Conservation (phyloP, 2,888 invertebrate genomes). For the Lobophora halterata region DNA sequence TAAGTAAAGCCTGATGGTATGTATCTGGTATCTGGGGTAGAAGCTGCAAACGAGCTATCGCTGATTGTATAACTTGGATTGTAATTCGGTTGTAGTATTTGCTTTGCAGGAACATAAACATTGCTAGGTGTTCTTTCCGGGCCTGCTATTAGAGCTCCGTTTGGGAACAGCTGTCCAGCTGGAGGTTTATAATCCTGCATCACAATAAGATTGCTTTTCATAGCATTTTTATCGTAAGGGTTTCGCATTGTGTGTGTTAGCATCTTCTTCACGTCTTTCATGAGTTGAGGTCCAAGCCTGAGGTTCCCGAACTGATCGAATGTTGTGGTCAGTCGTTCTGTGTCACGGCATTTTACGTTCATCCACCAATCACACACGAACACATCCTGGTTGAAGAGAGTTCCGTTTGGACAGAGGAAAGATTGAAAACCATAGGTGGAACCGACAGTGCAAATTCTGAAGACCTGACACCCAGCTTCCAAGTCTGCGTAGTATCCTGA, state of each 20-base stretch:
- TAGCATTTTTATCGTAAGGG: slow-evolving; percentile 57
- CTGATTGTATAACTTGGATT: slow-evolving; percentile 42
- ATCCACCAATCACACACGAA: slow-evolving; percentile 86
- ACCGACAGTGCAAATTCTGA: slow-evolving; percentile 83
- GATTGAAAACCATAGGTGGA: slow-evolving; percentile 79
- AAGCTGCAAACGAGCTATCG: slow-evolving; percentile 53
- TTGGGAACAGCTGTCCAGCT: slow-evolving; percentile 61
- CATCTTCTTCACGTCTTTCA: slow-evolving; percentile 81
- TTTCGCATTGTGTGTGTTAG: slow-evolving; percentile 73
- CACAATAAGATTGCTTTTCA: slow-evolving; percentile 59
- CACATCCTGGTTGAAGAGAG: slow-evolving; percentile 84
- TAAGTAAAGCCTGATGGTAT: slow-evolving; percentile 47
- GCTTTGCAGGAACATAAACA: slow-evolving; percentile 57
- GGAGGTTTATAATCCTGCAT: slow-evolving; percentile 75
- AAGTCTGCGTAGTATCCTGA: slow-evolving; percentile 84
- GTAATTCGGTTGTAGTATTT: slow-evolving; percentile 47
- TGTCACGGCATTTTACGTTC: slow-evolving; percentile 81
- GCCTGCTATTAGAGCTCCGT: slow-evolving; percentile 52
- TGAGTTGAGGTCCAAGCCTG: slow-evolving; percentile 76
- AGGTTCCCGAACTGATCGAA: slow-evolving; percentile 71
- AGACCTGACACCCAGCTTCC: slow-evolving; percentile 84
- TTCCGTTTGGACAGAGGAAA: slow-evolving; percentile 85
- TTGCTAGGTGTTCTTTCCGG: slow-evolving; percentile 55
- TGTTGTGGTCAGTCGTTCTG: slow-evolving; percentile 59
- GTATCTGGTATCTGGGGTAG: slow-evolving; percentile 63